Percentiles rank a stretch among this genome's conserved stretches.
Conservation (phyloP, 2,888 invertebrate genomes). For the Chrysopilus asiliformis region DNA sequence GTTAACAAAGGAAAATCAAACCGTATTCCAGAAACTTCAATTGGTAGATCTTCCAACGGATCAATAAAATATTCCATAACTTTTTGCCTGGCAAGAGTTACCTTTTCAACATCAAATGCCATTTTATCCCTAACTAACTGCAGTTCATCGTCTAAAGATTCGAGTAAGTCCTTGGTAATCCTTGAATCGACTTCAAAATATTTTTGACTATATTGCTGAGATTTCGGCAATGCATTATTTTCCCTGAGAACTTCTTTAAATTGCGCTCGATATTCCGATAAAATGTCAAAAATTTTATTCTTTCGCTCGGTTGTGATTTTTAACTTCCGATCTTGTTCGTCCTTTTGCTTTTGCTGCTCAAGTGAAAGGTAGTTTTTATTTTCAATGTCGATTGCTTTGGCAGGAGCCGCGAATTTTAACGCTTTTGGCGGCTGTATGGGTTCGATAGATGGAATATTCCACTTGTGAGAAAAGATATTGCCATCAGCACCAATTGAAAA, state of each 20-base stretch:
- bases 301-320: constrained; percentile 51
- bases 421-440: neutral
- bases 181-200: constrained; percentile 54
- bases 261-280: constrained; percentile 43
- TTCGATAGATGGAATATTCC: constrained; percentile 29
- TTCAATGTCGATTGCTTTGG: constrained; percentile 21
- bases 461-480: constrained; percentile 57
- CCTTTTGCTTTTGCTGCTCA: constrained; percentile 56
- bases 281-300: constrained; percentile 40
- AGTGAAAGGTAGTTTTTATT: constrained; percentile 26
- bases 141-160: constrained; percentile 45
- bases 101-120: constrained; percentile 57
- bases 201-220: constrained; percentile 44
- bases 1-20: too few species aligned
- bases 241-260: constrained; percentile 41
- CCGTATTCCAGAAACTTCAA: constrained; percentile 45
- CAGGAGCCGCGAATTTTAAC: constrained; percentile 12
- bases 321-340: constrained; percentile 48
- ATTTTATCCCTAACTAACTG: constrained; percentile 49
- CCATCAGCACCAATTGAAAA: constrained; percentile 60
- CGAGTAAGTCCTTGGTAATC: constrained; percentile 47
- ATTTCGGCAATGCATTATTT: constrained; percentile 46
- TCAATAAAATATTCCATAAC: constrained; percentile 52
- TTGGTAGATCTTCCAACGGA: constrained; percentile 50
- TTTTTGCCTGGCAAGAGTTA: constrained; percentile 47